Conservation (phyloP, 2,888 invertebrate species). For the Melieria crassipennis region DNA sequence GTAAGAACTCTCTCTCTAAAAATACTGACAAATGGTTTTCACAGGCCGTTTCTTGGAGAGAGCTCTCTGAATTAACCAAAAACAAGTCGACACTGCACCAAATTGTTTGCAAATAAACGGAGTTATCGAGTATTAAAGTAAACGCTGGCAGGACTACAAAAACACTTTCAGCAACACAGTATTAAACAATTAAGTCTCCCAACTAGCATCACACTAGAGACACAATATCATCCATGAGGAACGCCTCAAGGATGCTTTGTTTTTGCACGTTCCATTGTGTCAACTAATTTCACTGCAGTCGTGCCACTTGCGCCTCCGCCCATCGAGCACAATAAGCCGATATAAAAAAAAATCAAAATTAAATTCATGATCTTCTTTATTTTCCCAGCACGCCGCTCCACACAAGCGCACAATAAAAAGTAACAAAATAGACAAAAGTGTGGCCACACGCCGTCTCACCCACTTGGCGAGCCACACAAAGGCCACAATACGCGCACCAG, state of each 20-base stretch:
- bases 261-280: constrained; percentile 24
- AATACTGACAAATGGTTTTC: too few relatives aligned
- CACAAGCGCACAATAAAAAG: too few relatives aligned
- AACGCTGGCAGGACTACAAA: too few relatives aligned
- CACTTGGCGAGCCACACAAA: constrained; percentile 23
- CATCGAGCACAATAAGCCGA: constrained; percentile 16
- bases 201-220: too few relatives aligned
- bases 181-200: too few relatives aligned
- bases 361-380: constrained; percentile 32
- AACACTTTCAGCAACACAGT: too few relatives aligned
- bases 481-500: constrained; percentile 8
- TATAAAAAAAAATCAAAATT: constrained; percentile 19
- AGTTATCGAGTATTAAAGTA: background rate
- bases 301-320: constrained; percentile 8
- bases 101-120: too few relatives aligned
- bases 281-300: constrained; percentile 26
- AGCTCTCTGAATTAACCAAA: too few relatives aligned
- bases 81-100: too few relatives aligned
- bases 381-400: background rate
- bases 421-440: constrained; percentile 18
- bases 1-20: too few relatives aligned
- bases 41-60: too few relatives aligned
- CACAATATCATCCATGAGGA: too few relatives aligned
- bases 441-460: constrained; percentile 1
- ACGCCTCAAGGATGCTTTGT: background rate